Conservation (phyloP, 2,888 invertebrate species). For the Amphipyra tragopoginis region DNA sequence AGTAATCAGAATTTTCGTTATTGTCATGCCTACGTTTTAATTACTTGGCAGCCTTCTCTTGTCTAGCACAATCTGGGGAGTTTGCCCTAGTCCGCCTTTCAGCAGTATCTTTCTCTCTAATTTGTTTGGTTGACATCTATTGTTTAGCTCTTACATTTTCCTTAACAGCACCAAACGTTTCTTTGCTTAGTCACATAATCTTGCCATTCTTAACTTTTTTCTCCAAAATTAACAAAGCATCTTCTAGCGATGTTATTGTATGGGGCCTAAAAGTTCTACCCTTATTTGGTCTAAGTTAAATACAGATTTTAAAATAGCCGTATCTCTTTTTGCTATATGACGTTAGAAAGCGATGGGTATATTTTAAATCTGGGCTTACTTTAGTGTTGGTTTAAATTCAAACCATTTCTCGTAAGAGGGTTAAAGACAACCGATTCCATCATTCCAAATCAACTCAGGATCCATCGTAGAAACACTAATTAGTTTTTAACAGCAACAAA, state of each 20-base stretch:
- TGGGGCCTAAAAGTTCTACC: neutral
- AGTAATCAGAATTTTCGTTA: neutral
- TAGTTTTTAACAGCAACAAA: neutral
- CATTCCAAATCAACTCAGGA: neutral
- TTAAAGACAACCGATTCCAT: neutral
- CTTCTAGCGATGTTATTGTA: neutral
- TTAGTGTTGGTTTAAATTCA: too few species aligned
- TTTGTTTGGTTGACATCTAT: too few species aligned
- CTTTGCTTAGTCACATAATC: too few species aligned
- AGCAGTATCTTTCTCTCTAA: neutral
- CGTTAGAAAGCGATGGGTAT: too few species aligned
- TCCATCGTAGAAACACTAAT: neutral
- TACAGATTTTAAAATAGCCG: too few species aligned
- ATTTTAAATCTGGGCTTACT: too few species aligned
- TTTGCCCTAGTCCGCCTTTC: neutral
- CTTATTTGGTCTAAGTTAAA: too few species aligned
- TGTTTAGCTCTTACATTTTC: too few species aligned
- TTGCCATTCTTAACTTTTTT: neutral
- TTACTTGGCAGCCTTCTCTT: slow-evolving; percentile 15
- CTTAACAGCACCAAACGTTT: too few species aligned
- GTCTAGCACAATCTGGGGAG: neutral
- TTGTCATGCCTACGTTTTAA: slow-evolving; percentile 8
- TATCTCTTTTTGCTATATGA: too few species aligned
- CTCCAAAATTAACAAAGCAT: neutral
- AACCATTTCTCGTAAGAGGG: too few species aligned